A percentile compares a stretch with the other conserved stretches of the same genome.
These are phyloP conservation scores for Cardiocondyla obscurior DNA, from an alignment of 1,140 invertebrate species.

Conservation along the genomic window DNA sequence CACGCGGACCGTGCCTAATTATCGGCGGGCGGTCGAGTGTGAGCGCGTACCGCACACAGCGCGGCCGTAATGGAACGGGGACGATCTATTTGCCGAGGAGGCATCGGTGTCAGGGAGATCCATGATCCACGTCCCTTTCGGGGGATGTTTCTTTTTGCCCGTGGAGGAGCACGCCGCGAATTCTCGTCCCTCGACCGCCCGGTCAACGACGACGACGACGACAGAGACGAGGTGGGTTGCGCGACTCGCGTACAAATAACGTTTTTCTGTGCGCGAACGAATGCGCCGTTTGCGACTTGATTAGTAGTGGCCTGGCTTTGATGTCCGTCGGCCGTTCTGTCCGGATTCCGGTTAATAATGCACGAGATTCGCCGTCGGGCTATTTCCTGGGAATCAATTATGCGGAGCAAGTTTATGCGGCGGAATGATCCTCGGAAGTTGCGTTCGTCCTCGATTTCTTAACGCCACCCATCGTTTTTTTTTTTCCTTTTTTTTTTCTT, in stretches of 20 bases:
- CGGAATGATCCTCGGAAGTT: not conserved
- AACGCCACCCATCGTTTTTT: too few species aligned
- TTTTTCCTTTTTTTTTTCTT: not conserved
- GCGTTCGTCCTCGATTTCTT: slow-evolving; percentile 12
- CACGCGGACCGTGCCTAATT: slow-evolving; percentile 69
- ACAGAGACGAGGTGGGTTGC: not conserved
- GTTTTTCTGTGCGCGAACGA: slow-evolving; percentile 34
- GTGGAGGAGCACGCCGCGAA: not conserved
- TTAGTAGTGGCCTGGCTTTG: slow-evolving; percentile 31
- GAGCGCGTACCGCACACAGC: slow-evolving; percentile 60
- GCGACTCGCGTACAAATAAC: slow-evolving; percentile 13
- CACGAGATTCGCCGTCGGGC: slow-evolving; percentile 34
- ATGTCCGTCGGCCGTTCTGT: slow-evolving; percentile 25
- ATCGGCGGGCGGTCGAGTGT: slow-evolving; percentile 66
- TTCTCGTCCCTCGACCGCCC: not conserved
- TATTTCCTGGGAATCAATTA: slow-evolving; percentile 50
- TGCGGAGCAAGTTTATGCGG: slow-evolving; percentile 28
- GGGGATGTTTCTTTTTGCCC: not conserved
- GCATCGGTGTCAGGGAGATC: slow-evolving; percentile 58
- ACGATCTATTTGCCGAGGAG: slow-evolving; percentile 65
- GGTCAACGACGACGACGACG: not conserved
- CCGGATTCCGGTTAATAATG: slow-evolving; percentile 49
- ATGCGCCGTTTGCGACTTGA: slow-evolving; percentile 37
- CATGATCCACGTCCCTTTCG: slow-evolving; percentile 58
- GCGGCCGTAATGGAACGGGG: slow-evolving; percentile 61